Percentiles rank a stretch among this genome's conserved stretches.
phyloP scores from a whole-genome alignment of 1,140 invertebrate species.

The Drosophila tropicalis region DNA sequence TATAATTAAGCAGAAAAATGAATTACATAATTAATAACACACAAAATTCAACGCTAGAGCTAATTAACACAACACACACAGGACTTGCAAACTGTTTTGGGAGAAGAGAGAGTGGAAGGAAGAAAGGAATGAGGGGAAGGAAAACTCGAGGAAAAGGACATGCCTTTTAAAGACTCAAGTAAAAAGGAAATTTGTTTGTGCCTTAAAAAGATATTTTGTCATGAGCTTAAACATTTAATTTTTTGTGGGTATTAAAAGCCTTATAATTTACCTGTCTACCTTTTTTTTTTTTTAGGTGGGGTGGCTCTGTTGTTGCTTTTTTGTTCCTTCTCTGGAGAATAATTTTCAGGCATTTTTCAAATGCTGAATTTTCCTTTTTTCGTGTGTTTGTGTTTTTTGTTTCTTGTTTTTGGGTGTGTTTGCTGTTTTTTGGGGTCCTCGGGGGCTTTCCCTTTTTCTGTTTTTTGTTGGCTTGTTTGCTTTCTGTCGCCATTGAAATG shows the following conservation, averaged over 20 bases:
- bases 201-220: slow-evolving; percentile 4
- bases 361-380: slow-evolving; percentile 13
- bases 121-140: not conserved
- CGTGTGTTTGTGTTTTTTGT: slow-evolving; percentile 3
- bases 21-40: slow-evolving; percentile 64
- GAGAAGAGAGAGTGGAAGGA: slow-evolving; percentile 19
- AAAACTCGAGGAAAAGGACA: not conserved
- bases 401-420: not conserved
- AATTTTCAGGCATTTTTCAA: slow-evolving; percentile 51
- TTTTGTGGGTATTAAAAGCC: slow-evolving; percentile 28
- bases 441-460: not conserved
- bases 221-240: slow-evolving; percentile 8
- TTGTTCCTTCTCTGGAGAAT: slow-evolving; percentile 45
- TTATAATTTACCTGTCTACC: slow-evolving; percentile 36
- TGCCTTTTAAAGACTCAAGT: slow-evolving; percentile 4
- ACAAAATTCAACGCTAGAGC: slow-evolving; percentile 48
- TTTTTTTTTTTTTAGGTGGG: slow-evolving; percentile 14
- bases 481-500: slow-evolving; percentile 11
- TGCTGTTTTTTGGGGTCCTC: slow-evolving; percentile 9
- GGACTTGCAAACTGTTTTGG: slow-evolving; percentile 4
- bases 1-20: slow-evolving; percentile 63
- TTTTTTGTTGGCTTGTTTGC: not conserved
- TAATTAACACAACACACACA: slow-evolving; percentile 46
- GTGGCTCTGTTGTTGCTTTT: slow-evolving; percentile 16
- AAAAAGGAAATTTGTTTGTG: slow-evolving; percentile 9